These are phyloP conservation scores for Agonopterix arenella DNA, from an alignment of 2,888 invertebrate genomes.

Conservation along the genomic window DNA sequence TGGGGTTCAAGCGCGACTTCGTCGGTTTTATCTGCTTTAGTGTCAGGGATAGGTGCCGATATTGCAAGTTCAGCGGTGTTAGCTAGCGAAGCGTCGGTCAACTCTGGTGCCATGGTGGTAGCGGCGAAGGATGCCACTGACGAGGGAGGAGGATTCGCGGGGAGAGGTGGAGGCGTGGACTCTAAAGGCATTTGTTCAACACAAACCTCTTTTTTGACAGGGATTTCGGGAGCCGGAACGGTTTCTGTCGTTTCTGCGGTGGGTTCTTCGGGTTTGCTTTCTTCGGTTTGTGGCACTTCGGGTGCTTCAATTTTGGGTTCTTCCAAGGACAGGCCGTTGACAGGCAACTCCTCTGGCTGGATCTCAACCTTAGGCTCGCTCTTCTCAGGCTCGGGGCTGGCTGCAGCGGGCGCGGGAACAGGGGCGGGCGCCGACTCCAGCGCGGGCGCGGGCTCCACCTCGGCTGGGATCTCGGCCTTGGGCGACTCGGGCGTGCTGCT, in stretches of 20 bases:
- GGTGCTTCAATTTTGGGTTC: slow-evolving; percentile 42
- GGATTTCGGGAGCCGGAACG: slow-evolving; percentile 59
- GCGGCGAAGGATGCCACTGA: slow-evolving; percentile 86
- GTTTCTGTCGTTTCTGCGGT: slow-evolving; percentile 47
- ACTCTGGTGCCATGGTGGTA: slow-evolving; percentile 79
- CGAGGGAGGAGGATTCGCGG: slow-evolving; percentile 84
- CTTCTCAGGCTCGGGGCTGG: slow-evolving; percentile 29
- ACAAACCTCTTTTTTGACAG: slow-evolving; percentile 73
- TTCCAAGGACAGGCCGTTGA: slow-evolving; percentile 61
- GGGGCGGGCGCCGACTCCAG: slow-evolving; percentile 2
- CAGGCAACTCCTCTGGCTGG: slow-evolving; percentile 54
- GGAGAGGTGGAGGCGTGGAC: slow-evolving; percentile 83
- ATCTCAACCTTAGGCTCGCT: slow-evolving; percentile 33
- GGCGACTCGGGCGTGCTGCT: slow-evolving; percentile 61
- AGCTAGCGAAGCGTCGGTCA: slow-evolving; percentile 61
- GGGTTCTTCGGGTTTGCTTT: slow-evolving; percentile 49
- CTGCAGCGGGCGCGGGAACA: slow-evolving; percentile 9
- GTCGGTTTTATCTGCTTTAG: slow-evolving; percentile 28
- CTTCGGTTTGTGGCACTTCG: slow-evolving; percentile 32
- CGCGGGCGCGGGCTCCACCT: slow-evolving; percentile 16
- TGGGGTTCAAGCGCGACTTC: slow-evolving; percentile 19
- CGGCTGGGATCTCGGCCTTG: slow-evolving; percentile 32
- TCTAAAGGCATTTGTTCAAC: slow-evolving; percentile 78
- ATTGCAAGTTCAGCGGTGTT: slow-evolving; percentile 54
- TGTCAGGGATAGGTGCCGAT: slow-evolving; percentile 37